phyloP scores from a whole-genome alignment of 2,113 vertebrate species.

The Centropus unirufus region DNA sequence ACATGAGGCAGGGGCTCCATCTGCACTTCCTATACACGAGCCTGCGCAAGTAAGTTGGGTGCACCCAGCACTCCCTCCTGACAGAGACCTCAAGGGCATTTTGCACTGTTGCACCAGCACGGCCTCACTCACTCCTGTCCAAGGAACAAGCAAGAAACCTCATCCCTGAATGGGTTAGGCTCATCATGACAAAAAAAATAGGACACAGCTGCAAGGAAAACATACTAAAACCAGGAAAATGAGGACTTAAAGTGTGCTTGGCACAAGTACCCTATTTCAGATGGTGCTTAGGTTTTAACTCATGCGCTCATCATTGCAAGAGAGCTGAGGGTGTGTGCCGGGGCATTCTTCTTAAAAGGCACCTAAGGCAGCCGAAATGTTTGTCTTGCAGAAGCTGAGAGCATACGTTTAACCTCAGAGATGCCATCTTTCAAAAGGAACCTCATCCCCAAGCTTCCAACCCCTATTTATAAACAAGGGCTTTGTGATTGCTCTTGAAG shows the following conservation, averaged over 20 bases:
- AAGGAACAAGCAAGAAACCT: not conserved
- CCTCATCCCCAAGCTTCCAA: not conserved
- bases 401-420: constrained; percentile 50
- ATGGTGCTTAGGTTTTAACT: not conserved
- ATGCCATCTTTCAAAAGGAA: not conserved
- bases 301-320: not conserved
- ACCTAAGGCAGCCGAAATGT: not conserved
- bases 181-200: not conserved
- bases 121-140: not conserved
- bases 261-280: not conserved
- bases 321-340: not conserved
- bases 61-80: not conserved
- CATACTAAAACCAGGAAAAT: not conserved
- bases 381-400: not conserved
- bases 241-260: not conserved
- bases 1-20: not conserved
- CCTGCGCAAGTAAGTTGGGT: not conserved
- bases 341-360: not conserved
- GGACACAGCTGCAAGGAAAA: not conserved
- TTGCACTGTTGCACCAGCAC: fast-evolving
- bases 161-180: too few species aligned
- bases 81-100: not conserved
- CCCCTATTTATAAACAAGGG: not conserved
- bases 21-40: not conserved
- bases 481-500: not conserved